Evolutionary conservation across 2,113 vertebrate genomes (phyloP).

Genomic region (Meles meles): DNA sequence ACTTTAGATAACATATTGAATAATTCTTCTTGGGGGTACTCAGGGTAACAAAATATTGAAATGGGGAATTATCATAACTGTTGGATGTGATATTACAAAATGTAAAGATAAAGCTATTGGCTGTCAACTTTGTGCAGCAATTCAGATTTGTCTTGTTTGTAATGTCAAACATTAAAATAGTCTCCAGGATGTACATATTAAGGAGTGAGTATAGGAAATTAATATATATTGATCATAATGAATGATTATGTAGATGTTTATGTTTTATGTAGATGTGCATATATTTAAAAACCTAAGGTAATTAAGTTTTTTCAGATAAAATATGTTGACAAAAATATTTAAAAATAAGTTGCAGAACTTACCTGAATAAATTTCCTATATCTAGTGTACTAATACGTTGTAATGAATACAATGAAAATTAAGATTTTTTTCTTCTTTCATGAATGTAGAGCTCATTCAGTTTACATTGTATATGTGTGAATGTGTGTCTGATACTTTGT

Average conservation of each 20-base stretch:
- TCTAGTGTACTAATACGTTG: background rate
- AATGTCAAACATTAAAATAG: background rate
- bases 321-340: background rate
- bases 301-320: background rate
- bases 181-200: background rate
- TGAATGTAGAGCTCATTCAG: background rate
- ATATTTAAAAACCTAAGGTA: background rate
- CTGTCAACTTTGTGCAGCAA: background rate
- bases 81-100: background rate
- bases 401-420: background rate
- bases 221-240: background rate
- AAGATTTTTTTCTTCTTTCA: background rate
- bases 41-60: background rate
- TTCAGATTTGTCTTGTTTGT: background rate
- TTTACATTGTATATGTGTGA: background rate
- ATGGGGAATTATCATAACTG: background rate
- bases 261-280: background rate
- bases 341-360: background rate
- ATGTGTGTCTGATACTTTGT: background rate
- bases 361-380: background rate
- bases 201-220: background rate
- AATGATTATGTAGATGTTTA: background rate
- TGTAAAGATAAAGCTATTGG: background rate
- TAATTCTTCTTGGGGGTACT: background rate
- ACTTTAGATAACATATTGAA: conserved; percentile 41